Conservation (phyloP, 2,888 invertebrate genomes). For the Operophtera brumata region DNA sequence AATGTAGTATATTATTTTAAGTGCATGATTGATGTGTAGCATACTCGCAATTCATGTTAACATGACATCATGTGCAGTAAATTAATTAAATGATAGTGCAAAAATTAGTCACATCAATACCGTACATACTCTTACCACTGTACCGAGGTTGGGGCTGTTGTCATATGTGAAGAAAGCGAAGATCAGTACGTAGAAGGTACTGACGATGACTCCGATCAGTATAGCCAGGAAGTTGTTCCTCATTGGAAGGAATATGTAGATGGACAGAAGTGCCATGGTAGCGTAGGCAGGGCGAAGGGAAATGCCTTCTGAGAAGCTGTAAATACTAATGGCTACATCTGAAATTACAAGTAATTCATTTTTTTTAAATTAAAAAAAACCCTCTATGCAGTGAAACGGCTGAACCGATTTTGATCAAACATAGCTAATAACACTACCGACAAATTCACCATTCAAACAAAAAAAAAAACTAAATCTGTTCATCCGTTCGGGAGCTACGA, state of each 20-base stretch:
- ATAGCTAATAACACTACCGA: too few relatives aligned
- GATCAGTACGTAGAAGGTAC: constrained; percentile 82
- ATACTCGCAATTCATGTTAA: neutral
- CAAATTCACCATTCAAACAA: too few relatives aligned
- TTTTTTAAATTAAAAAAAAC: too few relatives aligned
- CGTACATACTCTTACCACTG: constrained; percentile 58
- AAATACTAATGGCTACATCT: constrained; percentile 85
- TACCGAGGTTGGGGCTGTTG: constrained; percentile 51
- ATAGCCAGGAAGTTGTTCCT: constrained; percentile 86
- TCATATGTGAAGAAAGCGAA: constrained; percentile 64
- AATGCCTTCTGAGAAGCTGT: constrained; percentile 78
- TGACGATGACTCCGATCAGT: constrained; percentile 84
- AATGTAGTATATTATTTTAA: too few relatives aligned
- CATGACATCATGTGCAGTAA: neutral
- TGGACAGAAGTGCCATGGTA: constrained; percentile 86
- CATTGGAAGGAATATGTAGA: constrained; percentile 92
- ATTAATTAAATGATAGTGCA: constrained; percentile 9
- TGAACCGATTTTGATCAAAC: too few relatives aligned
- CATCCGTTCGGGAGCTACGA: too few relatives aligned
- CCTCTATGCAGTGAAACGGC: too few relatives aligned
- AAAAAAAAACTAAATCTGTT: too few relatives aligned
- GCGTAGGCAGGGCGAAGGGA: constrained; percentile 85
- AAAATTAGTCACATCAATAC: constrained; percentile 12
- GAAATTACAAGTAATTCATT: too few relatives aligned
- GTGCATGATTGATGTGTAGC: too few relatives aligned